Base-by-base conservation (phyloP, 2,888 invertebrate species). In the Machimus atricapillus region DNA sequence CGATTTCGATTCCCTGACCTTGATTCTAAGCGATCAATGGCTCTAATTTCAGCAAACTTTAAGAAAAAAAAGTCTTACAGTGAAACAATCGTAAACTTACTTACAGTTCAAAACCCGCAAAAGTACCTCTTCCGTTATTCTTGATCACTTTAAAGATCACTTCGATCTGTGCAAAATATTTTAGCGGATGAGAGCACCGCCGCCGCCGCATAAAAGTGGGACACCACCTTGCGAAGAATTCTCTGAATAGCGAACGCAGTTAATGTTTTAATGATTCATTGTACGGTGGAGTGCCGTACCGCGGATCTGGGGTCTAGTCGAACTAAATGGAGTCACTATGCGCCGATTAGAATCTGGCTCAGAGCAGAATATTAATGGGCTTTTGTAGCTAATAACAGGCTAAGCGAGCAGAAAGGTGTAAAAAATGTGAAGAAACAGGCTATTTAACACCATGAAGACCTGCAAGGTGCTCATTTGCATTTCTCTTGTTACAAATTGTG, bases 231-330 rank as follows among this genome's bases (percentile, higher is more conserved):
- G 43, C 23, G 12, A 1, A 43, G 78, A 43, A 78, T 78, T 78
- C 43, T 23, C 37, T 19, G 78, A 78, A 78, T 78, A 78, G 37
- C 9, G 66, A 78, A 43, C 19, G 43, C 78, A 78, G 43, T 37
- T 43, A 78, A 78, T 40, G 19, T 66, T 37, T 78, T 78, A 78
- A 78, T 78, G 78, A 78, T 78, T 78, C 40, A 78, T 78, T 78
- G 78, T 78, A n/a, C 1, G 74, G 1, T 31, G 9, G 77, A 16
- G 58, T 27, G 66, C 23, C 19, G 23, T 27, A 27, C 19, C 56
- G 58, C 16, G 16, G n/a, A 16, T 52, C 76, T 37, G n/a, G 9
- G 37, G 31, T 3, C 76, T 76, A 37, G n/a, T 34, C 76, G 37
- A 76, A 76, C 76, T 76, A 76, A 76, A 34, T 40, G 40, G 77